Conservation (phyloP, 1,140 invertebrate species). For the Drosophila erecta region DNA sequence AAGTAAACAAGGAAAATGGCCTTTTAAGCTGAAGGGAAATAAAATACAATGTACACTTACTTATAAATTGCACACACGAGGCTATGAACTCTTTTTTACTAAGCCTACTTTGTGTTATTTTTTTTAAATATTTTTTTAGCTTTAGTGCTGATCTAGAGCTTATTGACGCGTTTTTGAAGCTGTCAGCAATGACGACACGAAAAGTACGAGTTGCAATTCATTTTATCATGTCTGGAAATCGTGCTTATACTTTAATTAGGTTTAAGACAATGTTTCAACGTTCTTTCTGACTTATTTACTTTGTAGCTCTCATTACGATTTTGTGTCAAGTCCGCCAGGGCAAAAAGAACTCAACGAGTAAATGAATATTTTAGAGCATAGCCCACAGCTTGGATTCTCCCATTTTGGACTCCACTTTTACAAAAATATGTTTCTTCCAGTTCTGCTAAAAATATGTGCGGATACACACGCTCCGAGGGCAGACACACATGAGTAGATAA, state of each 20-base stretch:
- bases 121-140: not conserved
- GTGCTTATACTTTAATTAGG: slow-evolving; percentile 30
- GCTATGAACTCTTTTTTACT: not conserved
- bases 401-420: not conserved
- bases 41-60: too few species aligned
- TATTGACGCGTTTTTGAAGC: slow-evolving; percentile 21
- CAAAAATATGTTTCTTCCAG: slow-evolving; percentile 24
- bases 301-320: slow-evolving; percentile 23
- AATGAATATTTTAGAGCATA: too few species aligned
- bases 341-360: not conserved
- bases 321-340: slow-evolving; percentile 42
- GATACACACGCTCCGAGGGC: slow-evolving; percentile 25
- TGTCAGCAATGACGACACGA: slow-evolving; percentile 43
- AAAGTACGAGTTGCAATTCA: slow-evolving; percentile 14
- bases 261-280: slow-evolving; percentile 11
- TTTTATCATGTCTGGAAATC: slow-evolving; percentile 44
- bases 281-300: slow-evolving; percentile 3
- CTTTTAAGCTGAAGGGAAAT: not conserved
- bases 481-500: slow-evolving; percentile 35
- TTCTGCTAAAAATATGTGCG: slow-evolving; percentile 56
- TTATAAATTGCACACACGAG: too few species aligned
- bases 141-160: slow-evolving; percentile 27
- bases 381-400: not conserved
- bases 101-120: slow-evolving; percentile 13
- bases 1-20: not conserved